Evolutionary conservation across 1,140 invertebrate genomes (phyloP).

Genomic region (Megalopta genalis): DNA sequence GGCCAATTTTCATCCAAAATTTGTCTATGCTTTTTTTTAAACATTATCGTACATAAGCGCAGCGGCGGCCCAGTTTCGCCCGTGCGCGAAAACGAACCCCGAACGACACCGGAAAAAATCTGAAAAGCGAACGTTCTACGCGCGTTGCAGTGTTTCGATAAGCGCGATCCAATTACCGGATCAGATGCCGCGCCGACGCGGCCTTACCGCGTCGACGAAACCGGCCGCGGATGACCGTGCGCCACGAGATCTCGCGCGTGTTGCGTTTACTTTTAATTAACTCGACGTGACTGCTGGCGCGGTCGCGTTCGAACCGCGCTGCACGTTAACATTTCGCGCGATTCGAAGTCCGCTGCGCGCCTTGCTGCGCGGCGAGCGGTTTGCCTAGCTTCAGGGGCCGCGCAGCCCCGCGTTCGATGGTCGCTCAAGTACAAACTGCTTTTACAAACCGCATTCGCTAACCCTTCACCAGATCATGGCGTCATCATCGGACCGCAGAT

Average conservation of each 20-base stretch:
- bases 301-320: constrained; percentile 29
- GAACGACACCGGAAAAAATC: neutral
- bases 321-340: constrained; percentile 14
- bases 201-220: neutral
- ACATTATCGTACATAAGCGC: too few relatives aligned
- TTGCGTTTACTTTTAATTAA: constrained; percentile 64
- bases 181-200: neutral
- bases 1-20: too few relatives aligned
- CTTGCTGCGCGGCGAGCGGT: too few relatives aligned
- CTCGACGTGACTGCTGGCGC: constrained; percentile 15
- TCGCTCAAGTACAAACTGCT: too few relatives aligned
- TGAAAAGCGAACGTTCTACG: constrained; percentile 1
- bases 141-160: constrained; percentile 1
- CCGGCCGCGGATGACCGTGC: neutral
- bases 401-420: too few relatives aligned
- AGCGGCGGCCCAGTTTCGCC: neutral
- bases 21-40: too few relatives aligned
- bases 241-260: constrained; percentile 11
- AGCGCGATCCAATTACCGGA: constrained; percentile 24
- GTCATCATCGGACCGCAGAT: too few relatives aligned
- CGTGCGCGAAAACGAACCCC: neutral
- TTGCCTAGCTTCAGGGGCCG: too few relatives aligned
- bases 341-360: too few relatives aligned
- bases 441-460: too few relatives aligned
- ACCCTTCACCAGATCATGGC: too few relatives aligned